Base-by-base conservation (phyloP, 2,113 vertebrate genomes). In the Dunckerocampus dactyliophorus region DNA sequence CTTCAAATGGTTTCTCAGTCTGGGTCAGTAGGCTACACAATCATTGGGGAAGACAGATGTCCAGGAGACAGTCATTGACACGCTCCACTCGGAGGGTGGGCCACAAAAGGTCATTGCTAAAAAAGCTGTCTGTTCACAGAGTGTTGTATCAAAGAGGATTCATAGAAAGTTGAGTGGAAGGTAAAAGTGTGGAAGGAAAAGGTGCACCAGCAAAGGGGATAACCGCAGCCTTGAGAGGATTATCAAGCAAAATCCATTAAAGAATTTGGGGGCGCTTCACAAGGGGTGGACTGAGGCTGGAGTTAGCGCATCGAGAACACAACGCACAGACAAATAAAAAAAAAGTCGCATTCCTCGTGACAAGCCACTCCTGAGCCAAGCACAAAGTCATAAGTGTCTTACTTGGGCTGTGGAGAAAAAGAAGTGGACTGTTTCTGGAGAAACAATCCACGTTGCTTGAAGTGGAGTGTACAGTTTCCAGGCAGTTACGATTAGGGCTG, bases 381-480 rank as follows among this genome's bases (percentile, higher is more conserved):
- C 1, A 24, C 4, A n/a, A 37, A 6, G 13, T 62, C 48, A 42
- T n/a, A 62, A 39, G 47, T 1, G 15, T 62, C 31, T 39, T 39
- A 22, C 19, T 10, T 49, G 31, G n/a, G 8, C 59, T 51, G 21
- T 7, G 49, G 49, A 51, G 49, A 24, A 51, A 24, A 51, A 51
- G 14, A 24, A 24, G 13, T 22, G 5, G 28, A 49, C 34, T 17
- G 19, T 2, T 9, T 51, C 16, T 56, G 43, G 60, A 59, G 61
- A 24, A 57, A 28, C 37, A 31, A 42, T 56, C 46, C 39, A 61
- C 8, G 17, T 19, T 69, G 61, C 52, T 61, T 74, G 43, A 61
- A 12, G 45, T 74, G 22, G 54, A 50, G 56, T 60, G 17, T 51
- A 15, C 51, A n/a, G n/a, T 65, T 51, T 62, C 28, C n/a, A 52